A percentile compares a stretch with the other conserved stretches of the same genome.
Evolutionary conservation across 2,888 invertebrate species (phyloP).

Genomic region (Hyposoter dolosus): DNA sequence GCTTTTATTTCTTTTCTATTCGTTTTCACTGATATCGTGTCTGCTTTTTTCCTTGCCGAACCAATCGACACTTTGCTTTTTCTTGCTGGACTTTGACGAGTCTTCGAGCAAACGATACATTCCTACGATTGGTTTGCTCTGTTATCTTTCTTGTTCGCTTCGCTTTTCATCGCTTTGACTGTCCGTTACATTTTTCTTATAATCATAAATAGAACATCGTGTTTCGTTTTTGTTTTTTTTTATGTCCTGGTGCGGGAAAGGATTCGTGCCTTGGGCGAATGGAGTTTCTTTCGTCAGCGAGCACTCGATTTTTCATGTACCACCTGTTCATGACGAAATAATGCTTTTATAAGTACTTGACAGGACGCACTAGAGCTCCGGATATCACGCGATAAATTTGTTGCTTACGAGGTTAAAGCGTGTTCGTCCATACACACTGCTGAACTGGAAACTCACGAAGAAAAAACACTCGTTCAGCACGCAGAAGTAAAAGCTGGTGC

Average conservation of each 20-base stretch:
- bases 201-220: conserved; percentile 21
- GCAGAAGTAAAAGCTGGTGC: neutral
- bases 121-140: conserved; percentile 7
- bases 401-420: conserved; percentile 8
- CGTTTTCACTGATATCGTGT: neutral
- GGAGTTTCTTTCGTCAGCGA: neutral
- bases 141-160: neutral
- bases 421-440: neutral
- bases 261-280: neutral
- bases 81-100: conserved; percentile 36
- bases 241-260: conserved; percentile 6
- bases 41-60: conserved; percentile 2
- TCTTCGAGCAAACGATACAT: conserved; percentile 34
- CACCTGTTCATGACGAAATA: conserved; percentile 26
- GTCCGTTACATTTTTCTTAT: conserved; percentile 40
- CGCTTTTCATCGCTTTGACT: neutral
- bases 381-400: conserved; percentile 10
- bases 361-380: conserved; percentile 8
- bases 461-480: neutral
- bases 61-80: conserved; percentile 37
- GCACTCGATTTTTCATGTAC: conserved; percentile 16
- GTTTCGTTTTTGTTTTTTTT: neutral
- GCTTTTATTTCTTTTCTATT: conserved; percentile 44
- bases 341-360: conserved; percentile 21
- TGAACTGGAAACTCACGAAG: neutral